A percentile compares a stretch with the other conserved stretches of the same genome.
Evolutionary conservation across 1,140 invertebrate species (phyloP).

Genomic region (Bombyx mandarina): DNA sequence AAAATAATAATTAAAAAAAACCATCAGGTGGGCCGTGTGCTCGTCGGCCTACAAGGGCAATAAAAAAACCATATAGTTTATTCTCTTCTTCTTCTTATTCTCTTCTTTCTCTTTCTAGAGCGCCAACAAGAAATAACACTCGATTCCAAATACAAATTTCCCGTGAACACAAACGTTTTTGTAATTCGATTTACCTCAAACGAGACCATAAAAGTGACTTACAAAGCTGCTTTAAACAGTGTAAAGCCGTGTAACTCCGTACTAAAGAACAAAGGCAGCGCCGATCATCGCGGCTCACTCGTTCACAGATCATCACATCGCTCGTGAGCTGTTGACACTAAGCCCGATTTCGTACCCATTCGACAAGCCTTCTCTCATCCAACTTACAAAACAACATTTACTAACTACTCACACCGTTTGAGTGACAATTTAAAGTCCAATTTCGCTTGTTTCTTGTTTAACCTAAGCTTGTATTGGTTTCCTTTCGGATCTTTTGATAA

Average conservation of each 20-base stretch:
- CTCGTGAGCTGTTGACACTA: conserved; percentile 53
- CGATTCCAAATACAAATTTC: too few species aligned
- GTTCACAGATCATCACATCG: conserved; percentile 32
- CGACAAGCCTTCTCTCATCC: conserved; percentile 28
- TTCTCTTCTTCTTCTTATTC: too few species aligned
- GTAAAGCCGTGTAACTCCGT: conserved; percentile 8
- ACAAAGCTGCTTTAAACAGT: not conserved
- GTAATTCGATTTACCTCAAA: too few species aligned
- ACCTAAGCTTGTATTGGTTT: not conserved
- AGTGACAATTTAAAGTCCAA: not conserved
- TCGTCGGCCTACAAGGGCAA: too few species aligned
- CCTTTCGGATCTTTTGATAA: conserved; percentile 10
- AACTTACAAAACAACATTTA: conserved; percentile 1
- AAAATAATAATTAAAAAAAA: too few species aligned
- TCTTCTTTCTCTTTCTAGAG: too few species aligned
- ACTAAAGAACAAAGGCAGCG: conserved; percentile 25
- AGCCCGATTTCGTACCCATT: conserved; percentile 51
- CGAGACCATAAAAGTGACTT: conserved; percentile 2
- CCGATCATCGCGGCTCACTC: conserved; percentile 27
- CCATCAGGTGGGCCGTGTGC: too few species aligned
- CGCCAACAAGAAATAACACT: too few species aligned
- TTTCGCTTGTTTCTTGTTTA: not conserved
- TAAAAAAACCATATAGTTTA: too few species aligned
- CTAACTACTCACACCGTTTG: not conserved
- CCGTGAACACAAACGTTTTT: too few species aligned